phyloP scores from a whole-genome alignment of 2,888 invertebrate genomes.

The Leptinotarsa rubiginosa region DNA sequence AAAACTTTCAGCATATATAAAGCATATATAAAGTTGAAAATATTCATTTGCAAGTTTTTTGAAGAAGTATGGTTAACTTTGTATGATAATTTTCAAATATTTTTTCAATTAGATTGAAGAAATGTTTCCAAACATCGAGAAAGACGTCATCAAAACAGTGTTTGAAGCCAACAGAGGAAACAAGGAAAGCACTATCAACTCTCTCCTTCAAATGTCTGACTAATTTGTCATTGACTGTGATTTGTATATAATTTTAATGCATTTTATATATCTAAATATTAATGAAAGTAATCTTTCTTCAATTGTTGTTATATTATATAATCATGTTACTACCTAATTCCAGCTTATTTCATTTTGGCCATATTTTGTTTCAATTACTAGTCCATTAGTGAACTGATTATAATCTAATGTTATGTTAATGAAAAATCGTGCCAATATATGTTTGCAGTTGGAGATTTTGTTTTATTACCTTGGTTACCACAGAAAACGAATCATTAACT shows the following conservation, averaged over 20 bases:
- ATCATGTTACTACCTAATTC: conserved; percentile 3
- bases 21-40: too few species aligned
- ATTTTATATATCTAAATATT: neutral
- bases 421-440: conserved; percentile 27
- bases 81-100: too few species aligned
- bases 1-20: too few species aligned
- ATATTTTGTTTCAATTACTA: conserved; percentile 15
- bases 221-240: conserved; percentile 58
- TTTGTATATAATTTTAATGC: neutral
- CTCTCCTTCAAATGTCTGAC: conserved; percentile 88
- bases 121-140: conserved; percentile 97
- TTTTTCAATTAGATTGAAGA: conserved; percentile 79
- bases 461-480: neutral
- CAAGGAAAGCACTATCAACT: conserved; percentile 91
- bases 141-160: conserved; percentile 91
- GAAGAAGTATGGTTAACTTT: too few species aligned
- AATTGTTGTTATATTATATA: conserved; percentile 17
- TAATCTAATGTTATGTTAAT: conserved; percentile 15
- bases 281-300: conserved; percentile 14
- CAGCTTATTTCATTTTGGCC: conserved; percentile 17
- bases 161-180: conserved; percentile 90
- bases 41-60: too few species aligned
- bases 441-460: neutral
- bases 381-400: conserved; percentile 7
- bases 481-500: too few species aligned